Percentiles rank a stretch among this genome's conserved stretches.
phyloP scores from a whole-genome alignment of 2,113 vertebrate species.

The Chaenogobius annularis region DNA sequence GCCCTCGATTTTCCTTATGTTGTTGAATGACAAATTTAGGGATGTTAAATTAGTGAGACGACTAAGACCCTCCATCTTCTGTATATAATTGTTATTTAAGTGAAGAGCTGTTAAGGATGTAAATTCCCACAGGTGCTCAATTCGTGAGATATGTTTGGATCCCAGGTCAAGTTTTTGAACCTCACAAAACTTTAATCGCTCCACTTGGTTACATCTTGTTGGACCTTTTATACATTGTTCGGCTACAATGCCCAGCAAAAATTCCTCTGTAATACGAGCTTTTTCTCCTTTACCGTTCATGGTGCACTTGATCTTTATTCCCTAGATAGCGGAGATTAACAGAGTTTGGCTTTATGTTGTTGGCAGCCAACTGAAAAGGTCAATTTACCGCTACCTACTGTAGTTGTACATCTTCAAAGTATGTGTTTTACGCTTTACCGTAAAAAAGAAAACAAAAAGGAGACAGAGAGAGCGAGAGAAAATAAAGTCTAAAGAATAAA shows the following conservation, averaged over 20 bases:
- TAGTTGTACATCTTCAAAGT: too few species aligned
- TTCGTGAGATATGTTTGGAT: slow-evolving; percentile 82
- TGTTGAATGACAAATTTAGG: slow-evolving; percentile 94
- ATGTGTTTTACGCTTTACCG: too few species aligned
- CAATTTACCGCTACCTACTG: too few species aligned
- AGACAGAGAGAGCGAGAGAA: too few species aligned
- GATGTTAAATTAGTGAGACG: slow-evolving; percentile 82
- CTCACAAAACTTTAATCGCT: slow-evolving; percentile 74
- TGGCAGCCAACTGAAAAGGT: too few species aligned
- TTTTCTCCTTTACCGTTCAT: not conserved
- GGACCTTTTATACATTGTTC: slow-evolving; percentile 74
- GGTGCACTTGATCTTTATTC: not conserved
- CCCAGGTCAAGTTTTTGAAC: slow-evolving; percentile 80
- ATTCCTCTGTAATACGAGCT: slow-evolving; percentile 56
- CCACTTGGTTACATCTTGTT: slow-evolving; percentile 53
- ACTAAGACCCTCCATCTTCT: slow-evolving; percentile 87
- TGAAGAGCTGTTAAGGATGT: slow-evolving; percentile 85
- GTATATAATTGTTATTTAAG: slow-evolving; percentile 88
- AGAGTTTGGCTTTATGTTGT: too few species aligned
- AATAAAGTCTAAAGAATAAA: too few species aligned
- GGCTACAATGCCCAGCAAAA: slow-evolving; percentile 77
- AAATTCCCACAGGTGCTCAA: slow-evolving; percentile 86
- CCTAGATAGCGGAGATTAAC: too few species aligned
- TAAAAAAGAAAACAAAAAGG: too few species aligned
- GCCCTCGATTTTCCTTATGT: slow-evolving; percentile 87